phyloP scores from a whole-genome alignment of 2,113 vertebrate species.

The Neotragus moschatus region DNA sequence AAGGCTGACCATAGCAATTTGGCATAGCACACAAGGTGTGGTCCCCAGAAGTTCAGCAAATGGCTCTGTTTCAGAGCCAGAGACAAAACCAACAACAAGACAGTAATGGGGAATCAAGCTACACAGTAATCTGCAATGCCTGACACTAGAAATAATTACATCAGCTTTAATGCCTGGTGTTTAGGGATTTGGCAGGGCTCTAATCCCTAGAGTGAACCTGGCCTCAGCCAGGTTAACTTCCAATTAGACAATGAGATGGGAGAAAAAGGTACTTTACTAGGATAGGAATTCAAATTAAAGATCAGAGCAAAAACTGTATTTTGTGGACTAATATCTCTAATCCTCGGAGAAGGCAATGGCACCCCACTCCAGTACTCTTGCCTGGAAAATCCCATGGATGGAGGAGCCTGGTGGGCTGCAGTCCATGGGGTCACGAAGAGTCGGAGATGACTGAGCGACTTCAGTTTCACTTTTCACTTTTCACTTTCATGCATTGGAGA shows the following conservation, averaged over 20 bases:
- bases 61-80: background rate
- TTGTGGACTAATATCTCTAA: background rate
- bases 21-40: background rate
- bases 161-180: background rate
- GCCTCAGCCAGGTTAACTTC: background rate
- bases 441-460: no score
- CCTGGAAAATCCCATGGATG: no score
- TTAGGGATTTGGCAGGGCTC: background rate
- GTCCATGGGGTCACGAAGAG: no score
- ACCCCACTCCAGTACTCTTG: no score
- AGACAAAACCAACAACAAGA: background rate
- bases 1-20: background rate
- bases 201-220: background rate
- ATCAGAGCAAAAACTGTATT: background rate
- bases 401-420: no score
- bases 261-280: background rate
- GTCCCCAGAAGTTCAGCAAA: background rate
- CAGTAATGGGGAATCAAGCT: background rate
- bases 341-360: no score
- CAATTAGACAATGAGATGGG: background rate
- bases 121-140: background rate
- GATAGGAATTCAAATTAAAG: conserved; percentile 12
- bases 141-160: background rate
- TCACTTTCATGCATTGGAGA: no score
- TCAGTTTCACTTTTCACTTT: no score